A percentile compares a stretch with the other conserved stretches of the same genome.
These are phyloP conservation scores for Trialeurodes vaporariorum DNA, from an alignment of 1,140 invertebrate species.

Conservation along the genomic window DNA sequence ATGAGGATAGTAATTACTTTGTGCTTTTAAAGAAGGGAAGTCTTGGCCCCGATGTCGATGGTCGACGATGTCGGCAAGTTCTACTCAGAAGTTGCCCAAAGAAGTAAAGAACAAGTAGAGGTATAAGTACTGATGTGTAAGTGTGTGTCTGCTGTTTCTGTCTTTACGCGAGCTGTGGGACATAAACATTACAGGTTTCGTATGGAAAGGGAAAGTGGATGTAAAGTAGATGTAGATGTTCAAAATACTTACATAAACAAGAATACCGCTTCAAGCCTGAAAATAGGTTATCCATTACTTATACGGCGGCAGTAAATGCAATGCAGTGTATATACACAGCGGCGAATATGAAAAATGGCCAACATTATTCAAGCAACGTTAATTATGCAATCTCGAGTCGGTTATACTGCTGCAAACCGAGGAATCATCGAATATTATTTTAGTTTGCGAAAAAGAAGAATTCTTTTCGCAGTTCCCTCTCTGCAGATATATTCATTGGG, in stretches of 20 bases:
- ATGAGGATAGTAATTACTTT: no score
- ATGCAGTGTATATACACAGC: no score
- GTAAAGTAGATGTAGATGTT: not conserved
- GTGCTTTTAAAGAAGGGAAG: not conserved
- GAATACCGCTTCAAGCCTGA: not conserved
- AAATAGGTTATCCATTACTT: slow-evolving; percentile 1
- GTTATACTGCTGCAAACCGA: no score
- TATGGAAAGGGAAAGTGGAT: not conserved
- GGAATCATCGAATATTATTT: no score
- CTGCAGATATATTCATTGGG: no score
- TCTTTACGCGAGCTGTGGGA: no score
- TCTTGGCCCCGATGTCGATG: not conserved
- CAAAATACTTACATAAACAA: slow-evolving; percentile 1
- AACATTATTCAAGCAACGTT: not conserved
- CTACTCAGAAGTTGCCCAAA: not conserved
- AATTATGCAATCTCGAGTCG: slow-evolving; percentile 1
- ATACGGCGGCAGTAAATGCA: no score
- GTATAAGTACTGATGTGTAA: not conserved
- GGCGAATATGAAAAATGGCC: not conserved
- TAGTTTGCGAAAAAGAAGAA: no score
- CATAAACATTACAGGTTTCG: not conserved
- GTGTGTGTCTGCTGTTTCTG: not conserved
- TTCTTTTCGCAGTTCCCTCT: no score
- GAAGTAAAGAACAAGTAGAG: not conserved
- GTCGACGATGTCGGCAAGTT: no score